A percentile compares a stretch with the other conserved stretches of the same genome.
Conservation (phyloP, 2,888 invertebrate species). For the Furcula furcula region DNA sequence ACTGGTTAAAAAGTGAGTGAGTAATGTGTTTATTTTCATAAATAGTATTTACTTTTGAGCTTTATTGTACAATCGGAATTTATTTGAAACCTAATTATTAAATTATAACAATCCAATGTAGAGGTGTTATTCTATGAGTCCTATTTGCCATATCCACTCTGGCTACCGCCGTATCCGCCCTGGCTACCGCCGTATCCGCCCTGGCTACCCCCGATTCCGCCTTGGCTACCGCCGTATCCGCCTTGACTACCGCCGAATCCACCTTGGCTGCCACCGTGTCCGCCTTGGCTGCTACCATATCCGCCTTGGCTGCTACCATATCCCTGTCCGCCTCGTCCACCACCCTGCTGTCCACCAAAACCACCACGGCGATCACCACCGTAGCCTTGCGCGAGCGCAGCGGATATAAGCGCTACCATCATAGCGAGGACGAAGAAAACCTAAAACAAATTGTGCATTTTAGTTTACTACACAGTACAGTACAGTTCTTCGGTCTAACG, state of each 20-base stretch:
- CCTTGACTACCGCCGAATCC: slow-evolving; percentile 27
- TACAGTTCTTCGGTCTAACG: too few relatives aligned
- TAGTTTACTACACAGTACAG: too few relatives aligned
- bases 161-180: slow-evolving; percentile 7
- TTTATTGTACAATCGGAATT: too few relatives aligned
- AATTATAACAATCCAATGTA: neutral
- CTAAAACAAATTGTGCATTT: too few relatives aligned
- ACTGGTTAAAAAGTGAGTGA: too few relatives aligned
- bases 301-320: slow-evolving; percentile 28
- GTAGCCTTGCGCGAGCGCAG: slow-evolving; percentile 25
- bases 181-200: slow-evolving; percentile 12
- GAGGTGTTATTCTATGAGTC: neutral
- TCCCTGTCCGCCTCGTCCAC: slow-evolving; percentile 9
- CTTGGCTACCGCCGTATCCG: slow-evolving; percentile 23
- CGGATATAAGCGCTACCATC: slow-evolving; percentile 27
- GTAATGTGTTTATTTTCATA: too few relatives aligned
- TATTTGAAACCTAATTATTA: too few relatives aligned
- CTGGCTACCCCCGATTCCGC: slow-evolving; percentile 10
- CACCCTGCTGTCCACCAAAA: slow-evolving; percentile 1
- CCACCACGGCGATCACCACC: slow-evolving; percentile 8
- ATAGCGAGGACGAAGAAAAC: slow-evolving; percentile 28
- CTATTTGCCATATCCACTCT: slow-evolving; percentile 2
- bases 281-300: slow-evolving; percentile 24
- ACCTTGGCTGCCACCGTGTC: slow-evolving; percentile 23
- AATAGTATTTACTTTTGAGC: too few relatives aligned